Evolutionary conservation across 2,113 vertebrate genomes (phyloP).

Genomic region (Hucho hucho): DNA sequence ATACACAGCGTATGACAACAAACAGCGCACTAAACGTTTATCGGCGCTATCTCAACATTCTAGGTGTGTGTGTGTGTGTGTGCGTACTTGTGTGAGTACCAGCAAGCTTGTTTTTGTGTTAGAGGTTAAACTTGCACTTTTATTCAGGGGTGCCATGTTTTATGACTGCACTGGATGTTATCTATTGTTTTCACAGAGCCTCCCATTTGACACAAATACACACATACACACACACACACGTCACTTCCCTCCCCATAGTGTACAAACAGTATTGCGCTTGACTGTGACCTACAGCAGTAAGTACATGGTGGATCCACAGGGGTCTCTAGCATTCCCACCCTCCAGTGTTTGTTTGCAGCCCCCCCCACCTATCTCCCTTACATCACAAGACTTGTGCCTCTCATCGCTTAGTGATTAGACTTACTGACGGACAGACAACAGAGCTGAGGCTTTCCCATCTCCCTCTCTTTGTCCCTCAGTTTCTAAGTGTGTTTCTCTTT

Average conservation of each 20-base stretch:
- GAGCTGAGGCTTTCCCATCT: constrained; percentile 7
- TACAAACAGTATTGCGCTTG: constrained; percentile 50
- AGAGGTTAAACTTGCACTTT: constrained; percentile 41
- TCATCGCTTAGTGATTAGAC: constrained; percentile 63
- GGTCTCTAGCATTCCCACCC: constrained; percentile 21
- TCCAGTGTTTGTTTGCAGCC: constrained; percentile 10
- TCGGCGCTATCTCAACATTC: too few relatives aligned
- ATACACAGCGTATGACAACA: too few relatives aligned
- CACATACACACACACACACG: not conserved
- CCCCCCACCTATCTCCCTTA: constrained; percentile 21
- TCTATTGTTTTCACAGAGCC: not conserved
- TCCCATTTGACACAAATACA: not conserved
- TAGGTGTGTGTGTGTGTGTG: too few relatives aligned
- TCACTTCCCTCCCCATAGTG: not conserved
- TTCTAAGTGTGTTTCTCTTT: not conserved
- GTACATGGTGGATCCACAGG: constrained; percentile 16
- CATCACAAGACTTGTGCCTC: constrained; percentile 48
- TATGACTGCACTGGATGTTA: constrained; percentile 31
- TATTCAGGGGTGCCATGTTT: constrained; percentile 50
- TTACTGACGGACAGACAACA: constrained; percentile 30
- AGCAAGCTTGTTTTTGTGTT: not conserved
- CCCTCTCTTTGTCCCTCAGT: constrained; percentile 7
- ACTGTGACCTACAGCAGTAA: constrained; percentile 29
- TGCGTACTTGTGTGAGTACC: not conserved
- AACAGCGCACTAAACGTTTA: too few relatives aligned